Evolutionary conservation across 2,797 vertebrate genomes (phyloP).

Genomic region (Lagodon rhomboides): DNA sequence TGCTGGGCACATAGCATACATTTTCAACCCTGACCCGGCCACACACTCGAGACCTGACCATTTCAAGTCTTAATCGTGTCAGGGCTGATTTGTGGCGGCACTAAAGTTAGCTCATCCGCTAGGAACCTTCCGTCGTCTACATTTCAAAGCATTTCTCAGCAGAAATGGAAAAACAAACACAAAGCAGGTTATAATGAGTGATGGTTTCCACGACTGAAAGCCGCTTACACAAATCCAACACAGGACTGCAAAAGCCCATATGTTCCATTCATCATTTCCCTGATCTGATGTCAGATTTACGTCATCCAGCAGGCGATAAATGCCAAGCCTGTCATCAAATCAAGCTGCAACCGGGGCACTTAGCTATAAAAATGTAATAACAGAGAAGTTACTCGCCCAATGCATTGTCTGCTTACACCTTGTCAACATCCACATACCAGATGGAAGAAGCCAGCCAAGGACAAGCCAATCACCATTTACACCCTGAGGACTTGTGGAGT

Average conservation of each 20-base stretch:
- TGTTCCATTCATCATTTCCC: slow-evolving; percentile 53
- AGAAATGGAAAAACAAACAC: slow-evolving; percentile 70
- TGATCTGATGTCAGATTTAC: slow-evolving; percentile 43
- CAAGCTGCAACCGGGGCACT: slow-evolving; percentile 27
- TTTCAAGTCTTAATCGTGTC: slow-evolving; percentile 63
- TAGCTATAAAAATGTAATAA: slow-evolving; percentile 43
- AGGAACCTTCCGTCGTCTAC: slow-evolving; percentile 55
- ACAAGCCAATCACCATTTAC: slow-evolving; percentile 44
- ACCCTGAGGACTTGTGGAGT: slow-evolving; percentile 47
- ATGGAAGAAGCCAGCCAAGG: slow-evolving; percentile 50
- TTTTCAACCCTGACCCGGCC: slow-evolving; percentile 36
- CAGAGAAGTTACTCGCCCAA: slow-evolving; percentile 24
- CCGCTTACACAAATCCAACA: slow-evolving; percentile 30
- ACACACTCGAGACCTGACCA: slow-evolving; percentile 20
- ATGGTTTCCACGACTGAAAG: slow-evolving; percentile 44
- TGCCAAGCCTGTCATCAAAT: slow-evolving; percentile 47
- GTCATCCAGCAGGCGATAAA: slow-evolving; percentile 43
- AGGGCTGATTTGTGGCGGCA: slow-evolving; percentile 65
- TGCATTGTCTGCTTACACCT: slow-evolving; percentile 62
- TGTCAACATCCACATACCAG: slow-evolving; percentile 61
- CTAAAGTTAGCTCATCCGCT: slow-evolving; percentile 70
- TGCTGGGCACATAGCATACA: slow-evolving; percentile 20
- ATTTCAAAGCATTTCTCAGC: slow-evolving; percentile 62
- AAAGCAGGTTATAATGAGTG: slow-evolving; percentile 38
- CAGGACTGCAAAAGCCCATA: slow-evolving; percentile 41